Conservation (phyloP, 1,140 invertebrate genomes). For the Pseudomyrmex dendroicus region DNA sequence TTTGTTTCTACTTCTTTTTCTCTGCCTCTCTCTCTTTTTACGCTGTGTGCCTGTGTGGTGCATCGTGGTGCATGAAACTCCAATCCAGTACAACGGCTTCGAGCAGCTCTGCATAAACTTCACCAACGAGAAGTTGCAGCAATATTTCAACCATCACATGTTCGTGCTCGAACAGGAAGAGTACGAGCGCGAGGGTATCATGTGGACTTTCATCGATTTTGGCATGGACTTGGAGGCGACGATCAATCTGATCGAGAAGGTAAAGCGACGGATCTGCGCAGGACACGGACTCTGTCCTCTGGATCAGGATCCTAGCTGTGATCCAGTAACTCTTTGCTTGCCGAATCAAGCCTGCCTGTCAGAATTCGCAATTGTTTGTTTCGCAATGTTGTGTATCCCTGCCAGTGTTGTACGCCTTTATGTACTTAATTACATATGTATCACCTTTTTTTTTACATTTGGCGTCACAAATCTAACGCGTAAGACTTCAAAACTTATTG, state of each 20-base stretch:
- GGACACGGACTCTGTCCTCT: constrained; percentile 10
- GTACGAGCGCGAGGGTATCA: constrained; percentile 95
- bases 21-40: constrained; percentile 70
- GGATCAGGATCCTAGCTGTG: not conserved
- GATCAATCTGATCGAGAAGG: constrained; percentile 98
- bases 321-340: constrained; percentile 53
- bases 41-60: constrained; percentile 65
- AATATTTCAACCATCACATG: constrained; percentile 99
- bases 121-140: constrained; percentile 98
- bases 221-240: constrained; percentile 96
- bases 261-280: constrained; percentile 81
- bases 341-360: constrained; percentile 35
- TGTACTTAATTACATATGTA: constrained; percentile 31
- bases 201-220: constrained; percentile 97
- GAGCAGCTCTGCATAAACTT: constrained; percentile 99
- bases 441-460: not conserved
- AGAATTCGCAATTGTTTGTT: constrained; percentile 8
- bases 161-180: constrained; percentile 98
- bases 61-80: constrained; percentile 79
- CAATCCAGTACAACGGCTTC: constrained; percentile 94
- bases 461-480: constrained; percentile 1
- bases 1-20: constrained; percentile 45
- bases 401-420: constrained; percentile 30
- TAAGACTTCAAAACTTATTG: not conserved
- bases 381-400: constrained; percentile 4